Percentiles rank a stretch among this genome's conserved stretches.
Evolutionary conservation across 2,888 invertebrate genomes (phyloP).

Genomic region (Lithophane socia): DNA sequence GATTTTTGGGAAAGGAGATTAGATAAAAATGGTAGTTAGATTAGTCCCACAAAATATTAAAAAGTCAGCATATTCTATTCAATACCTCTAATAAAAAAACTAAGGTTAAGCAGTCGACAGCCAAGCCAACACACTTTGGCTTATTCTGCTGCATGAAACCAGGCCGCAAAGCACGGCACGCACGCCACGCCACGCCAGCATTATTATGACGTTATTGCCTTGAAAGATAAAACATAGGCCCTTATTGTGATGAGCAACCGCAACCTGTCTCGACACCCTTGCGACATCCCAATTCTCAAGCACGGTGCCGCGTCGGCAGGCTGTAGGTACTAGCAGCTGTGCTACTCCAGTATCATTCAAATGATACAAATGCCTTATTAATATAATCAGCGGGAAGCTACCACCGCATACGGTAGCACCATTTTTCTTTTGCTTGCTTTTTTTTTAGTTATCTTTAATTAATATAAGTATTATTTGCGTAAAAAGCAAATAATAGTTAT

Average conservation of each 20-base stretch:
- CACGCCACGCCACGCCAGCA: background rate
- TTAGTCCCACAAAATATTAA: background rate
- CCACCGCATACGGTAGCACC: background rate
- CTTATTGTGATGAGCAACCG: background rate
- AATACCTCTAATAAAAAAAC: background rate
- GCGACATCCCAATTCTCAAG: background rate
- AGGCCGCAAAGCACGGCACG: background rate
- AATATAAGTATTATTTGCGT: too few species aligned
- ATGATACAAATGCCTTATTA: background rate
- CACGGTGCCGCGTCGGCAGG: background rate
- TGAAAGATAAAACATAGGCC: background rate
- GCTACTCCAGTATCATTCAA: background rate
- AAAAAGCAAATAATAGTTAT: background rate
- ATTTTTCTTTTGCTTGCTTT: background rate
- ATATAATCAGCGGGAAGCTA: background rate
- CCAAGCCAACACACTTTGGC: background rate
- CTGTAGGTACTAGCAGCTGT: background rate
- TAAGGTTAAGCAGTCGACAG: background rate
- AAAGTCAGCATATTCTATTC: background rate
- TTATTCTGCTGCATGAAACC: background rate
- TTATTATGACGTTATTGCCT: background rate
- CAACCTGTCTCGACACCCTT: background rate
- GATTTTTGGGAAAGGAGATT: background rate
- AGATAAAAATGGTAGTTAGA: background rate
- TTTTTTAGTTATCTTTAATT: too few species aligned